Percentiles rank a stretch among this genome's conserved stretches.
Evolutionary conservation across 2,888 invertebrate species (phyloP).

Genomic region (Tetrapedia diversipes): DNA sequence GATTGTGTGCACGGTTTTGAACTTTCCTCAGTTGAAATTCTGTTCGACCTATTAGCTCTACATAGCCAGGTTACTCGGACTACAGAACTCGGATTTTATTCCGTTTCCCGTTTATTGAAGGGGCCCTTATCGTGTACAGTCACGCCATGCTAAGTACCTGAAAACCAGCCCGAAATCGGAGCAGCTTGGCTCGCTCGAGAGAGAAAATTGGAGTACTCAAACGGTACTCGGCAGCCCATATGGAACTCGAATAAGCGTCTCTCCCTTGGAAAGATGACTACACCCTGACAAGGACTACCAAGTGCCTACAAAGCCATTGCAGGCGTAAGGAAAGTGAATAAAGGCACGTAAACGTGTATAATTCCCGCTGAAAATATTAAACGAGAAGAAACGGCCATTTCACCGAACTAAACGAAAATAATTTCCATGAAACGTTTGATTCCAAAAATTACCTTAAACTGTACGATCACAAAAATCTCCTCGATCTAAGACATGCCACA

Average conservation of each 20-base stretch:
- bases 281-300: slow-evolving; percentile 9
- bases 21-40: too few relatives aligned
- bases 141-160: slow-evolving; percentile 18
- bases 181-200: slow-evolving; percentile 32
- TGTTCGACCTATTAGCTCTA: not conserved
- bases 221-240: slow-evolving; percentile 17
- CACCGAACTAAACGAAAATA: too few relatives aligned
- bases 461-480: too few relatives aligned
- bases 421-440: too few relatives aligned
- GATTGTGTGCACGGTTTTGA: too few relatives aligned
- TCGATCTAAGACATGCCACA: too few relatives aligned
- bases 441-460: too few relatives aligned
- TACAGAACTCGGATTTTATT: slow-evolving; percentile 18
- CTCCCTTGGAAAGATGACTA: not conserved
- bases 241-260: slow-evolving; percentile 13
- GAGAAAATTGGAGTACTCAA: slow-evolving; percentile 43
- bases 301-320: slow-evolving; percentile 9
- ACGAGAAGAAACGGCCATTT: not conserved
- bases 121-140: not conserved
- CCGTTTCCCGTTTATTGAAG: not conserved
- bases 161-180: slow-evolving; percentile 41
- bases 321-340: too few relatives aligned
- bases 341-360: too few relatives aligned
- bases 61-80: not conserved
- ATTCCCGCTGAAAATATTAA: slow-evolving; percentile 8